phyloP scores from a whole-genome alignment of 2,797 vertebrate species.

The Hippoglossus hippoglossus region DNA sequence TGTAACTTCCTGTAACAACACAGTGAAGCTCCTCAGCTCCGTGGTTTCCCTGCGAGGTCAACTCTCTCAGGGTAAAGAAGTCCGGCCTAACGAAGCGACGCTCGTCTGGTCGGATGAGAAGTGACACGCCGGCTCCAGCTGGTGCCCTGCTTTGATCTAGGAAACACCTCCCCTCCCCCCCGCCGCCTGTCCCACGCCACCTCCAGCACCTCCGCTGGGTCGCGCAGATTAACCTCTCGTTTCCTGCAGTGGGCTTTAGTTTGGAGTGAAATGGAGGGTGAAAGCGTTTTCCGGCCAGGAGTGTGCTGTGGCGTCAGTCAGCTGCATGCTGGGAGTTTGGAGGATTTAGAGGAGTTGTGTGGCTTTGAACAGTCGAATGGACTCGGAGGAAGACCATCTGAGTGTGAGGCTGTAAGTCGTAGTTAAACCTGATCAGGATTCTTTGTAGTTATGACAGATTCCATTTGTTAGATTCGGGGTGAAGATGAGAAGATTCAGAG shows the following conservation, averaged over 20 bases:
- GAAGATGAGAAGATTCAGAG: too few relatives aligned
- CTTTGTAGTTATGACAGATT: too few relatives aligned
- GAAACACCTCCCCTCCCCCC: conserved; percentile 3
- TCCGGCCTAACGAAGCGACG: background rate
- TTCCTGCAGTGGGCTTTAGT: conserved; percentile 53
- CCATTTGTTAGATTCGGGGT: too few relatives aligned
- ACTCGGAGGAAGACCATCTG: background rate
- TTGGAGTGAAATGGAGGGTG: conserved; percentile 63
- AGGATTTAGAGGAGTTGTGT: conserved; percentile 17
- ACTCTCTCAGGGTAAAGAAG: too few relatives aligned
- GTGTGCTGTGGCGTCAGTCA: conserved; percentile 8
- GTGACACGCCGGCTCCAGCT: conserved; percentile 47
- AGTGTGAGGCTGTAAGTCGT: too few relatives aligned
- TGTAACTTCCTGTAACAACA: too few relatives aligned
- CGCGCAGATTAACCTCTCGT: conserved; percentile 66
- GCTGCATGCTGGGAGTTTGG: conserved; percentile 51
- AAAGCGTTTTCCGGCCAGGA: conserved; percentile 45
- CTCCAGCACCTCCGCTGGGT: conserved; percentile 52
- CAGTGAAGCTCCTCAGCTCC: too few relatives aligned
- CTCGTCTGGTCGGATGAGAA: conserved; percentile 58
- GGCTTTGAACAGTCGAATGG: background rate
- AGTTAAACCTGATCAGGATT: too few relatives aligned
- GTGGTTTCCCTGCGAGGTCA: too few relatives aligned
- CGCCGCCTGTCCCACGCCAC: conserved; percentile 15
- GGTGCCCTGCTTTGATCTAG: conserved; percentile 62